phyloP scores from a whole-genome alignment of 1,140 invertebrate species.

The Polypedilum vanderplanki region DNA sequence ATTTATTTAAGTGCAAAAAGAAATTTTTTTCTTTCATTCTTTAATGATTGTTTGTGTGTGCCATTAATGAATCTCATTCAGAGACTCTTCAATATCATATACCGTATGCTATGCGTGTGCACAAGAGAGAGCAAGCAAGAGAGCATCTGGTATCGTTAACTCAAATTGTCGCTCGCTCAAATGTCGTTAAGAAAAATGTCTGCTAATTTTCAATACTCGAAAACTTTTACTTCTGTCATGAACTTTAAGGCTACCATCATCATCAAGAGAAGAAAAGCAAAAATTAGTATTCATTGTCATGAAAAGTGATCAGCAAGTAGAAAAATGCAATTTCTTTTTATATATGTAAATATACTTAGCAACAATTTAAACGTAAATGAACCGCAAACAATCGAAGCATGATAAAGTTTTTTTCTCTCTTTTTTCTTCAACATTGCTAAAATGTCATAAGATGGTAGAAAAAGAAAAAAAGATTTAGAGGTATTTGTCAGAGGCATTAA shows the following conservation, averaged over 20 bases:
- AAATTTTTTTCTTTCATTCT: background rate
- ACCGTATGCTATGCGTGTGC: background rate
- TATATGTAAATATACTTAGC: no score
- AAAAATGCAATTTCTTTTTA: background rate
- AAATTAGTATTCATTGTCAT: background rate
- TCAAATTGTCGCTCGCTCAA: background rate
- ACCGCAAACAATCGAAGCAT: no score
- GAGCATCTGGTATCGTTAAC: background rate
- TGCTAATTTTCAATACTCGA: background rate
- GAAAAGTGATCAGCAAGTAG: background rate
- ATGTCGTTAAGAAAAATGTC: background rate
- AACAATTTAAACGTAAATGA: no score
- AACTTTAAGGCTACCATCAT: background rate
- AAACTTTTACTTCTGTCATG: background rate
- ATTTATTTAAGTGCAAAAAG: constrained; percentile 25
- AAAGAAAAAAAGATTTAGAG: background rate
- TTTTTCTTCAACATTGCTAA: no score
- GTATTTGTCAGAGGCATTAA: constrained; percentile 1
- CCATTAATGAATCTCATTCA: constrained; percentile 28
- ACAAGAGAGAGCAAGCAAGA: background rate
- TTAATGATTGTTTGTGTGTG: constrained; percentile 17
- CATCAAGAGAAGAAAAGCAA: background rate
- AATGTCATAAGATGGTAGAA: no score
- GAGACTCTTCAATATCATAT: background rate
- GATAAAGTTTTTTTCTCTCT: no score